Evolutionary conservation across 2,888 invertebrate genomes (phyloP).

Genomic region (Coelopa pilipes): DNA sequence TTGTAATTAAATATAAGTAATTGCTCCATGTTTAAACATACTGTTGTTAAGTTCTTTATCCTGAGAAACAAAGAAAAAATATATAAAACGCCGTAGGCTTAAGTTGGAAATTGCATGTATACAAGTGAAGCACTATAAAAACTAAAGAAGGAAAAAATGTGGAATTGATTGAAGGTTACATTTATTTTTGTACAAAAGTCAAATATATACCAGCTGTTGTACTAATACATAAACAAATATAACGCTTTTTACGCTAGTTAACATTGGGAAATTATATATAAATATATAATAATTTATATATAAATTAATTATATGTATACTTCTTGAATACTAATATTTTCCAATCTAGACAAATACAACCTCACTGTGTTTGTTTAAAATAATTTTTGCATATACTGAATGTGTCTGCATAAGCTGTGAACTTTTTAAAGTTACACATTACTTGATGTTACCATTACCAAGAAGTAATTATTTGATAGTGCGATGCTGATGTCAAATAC

Average conservation of each 20-base stretch:
- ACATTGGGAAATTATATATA: neutral
- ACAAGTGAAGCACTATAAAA: constrained; percentile 3
- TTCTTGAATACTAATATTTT: too few relatives aligned
- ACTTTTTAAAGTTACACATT: too few relatives aligned
- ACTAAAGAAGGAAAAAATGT: constrained; percentile 3
- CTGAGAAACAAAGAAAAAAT: neutral
- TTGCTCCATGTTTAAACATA: neutral
- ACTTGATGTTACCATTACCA: too few relatives aligned
- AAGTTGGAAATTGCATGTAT: neutral
- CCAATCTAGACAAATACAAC: too few relatives aligned
- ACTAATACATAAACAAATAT: neutral
- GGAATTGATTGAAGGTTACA: constrained; percentile 20
- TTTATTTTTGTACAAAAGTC: constrained; percentile 11
- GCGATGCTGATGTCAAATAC: too few relatives aligned
- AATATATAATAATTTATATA: too few relatives aligned
- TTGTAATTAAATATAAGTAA: neutral
- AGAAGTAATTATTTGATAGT: too few relatives aligned
- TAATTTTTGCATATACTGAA: too few relatives aligned
- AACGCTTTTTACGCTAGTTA: neutral
- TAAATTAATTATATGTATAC: too few relatives aligned
- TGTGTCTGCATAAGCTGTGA: too few relatives aligned
- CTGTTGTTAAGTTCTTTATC: neutral
- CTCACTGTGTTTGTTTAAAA: too few relatives aligned
- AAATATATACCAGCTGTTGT: neutral
- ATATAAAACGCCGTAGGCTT: neutral